Percentiles rank a stretch among this genome's conserved stretches.
Conservation (phyloP, 1,140 invertebrate species). For the Diorhabda carinulata region DNA sequence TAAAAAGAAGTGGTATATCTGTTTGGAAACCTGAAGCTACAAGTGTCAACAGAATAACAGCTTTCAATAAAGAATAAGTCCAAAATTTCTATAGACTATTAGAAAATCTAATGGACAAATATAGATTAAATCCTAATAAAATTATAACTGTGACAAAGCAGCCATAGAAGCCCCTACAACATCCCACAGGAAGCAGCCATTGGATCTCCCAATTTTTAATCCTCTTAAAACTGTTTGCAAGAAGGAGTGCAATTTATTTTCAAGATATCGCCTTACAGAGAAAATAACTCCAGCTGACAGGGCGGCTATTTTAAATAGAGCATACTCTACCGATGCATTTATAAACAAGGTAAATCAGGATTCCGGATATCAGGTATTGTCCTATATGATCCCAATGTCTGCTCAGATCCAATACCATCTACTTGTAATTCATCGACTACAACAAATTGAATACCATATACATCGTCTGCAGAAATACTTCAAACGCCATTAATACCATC, state of each 20-base stretch:
- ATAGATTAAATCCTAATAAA: slow-evolving; percentile 20
- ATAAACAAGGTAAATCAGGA: background rate
- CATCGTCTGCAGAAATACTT: slow-evolving; percentile 9
- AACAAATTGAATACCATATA: slow-evolving; percentile 6
- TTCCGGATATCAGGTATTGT: background rate
- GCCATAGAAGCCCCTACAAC: background rate
- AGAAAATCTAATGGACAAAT: slow-evolving; percentile 32
- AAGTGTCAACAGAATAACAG: slow-evolving; percentile 30
- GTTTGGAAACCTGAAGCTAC: background rate
- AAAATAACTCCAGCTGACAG: background rate
- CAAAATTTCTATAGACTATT: slow-evolving; percentile 35
- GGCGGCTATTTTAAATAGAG: background rate
- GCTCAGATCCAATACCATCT: background rate
- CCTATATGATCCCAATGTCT: background rate
- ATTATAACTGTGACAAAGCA: slow-evolving; percentile 50
- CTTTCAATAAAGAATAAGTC: slow-evolving; percentile 35
- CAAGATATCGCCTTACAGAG: background rate
- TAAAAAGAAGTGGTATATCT: slow-evolving; percentile 18
- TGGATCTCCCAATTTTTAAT: background rate
- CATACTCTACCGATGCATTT: background rate
- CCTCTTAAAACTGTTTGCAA: slow-evolving; percentile 3
- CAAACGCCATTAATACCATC: background rate
- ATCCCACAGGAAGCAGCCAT: too few relatives aligned
- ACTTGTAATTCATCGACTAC: background rate
- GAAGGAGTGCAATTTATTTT: background rate